Conservation (phyloP, 1,140 invertebrate genomes). For the Schlechtendalia chinensis region DNA sequence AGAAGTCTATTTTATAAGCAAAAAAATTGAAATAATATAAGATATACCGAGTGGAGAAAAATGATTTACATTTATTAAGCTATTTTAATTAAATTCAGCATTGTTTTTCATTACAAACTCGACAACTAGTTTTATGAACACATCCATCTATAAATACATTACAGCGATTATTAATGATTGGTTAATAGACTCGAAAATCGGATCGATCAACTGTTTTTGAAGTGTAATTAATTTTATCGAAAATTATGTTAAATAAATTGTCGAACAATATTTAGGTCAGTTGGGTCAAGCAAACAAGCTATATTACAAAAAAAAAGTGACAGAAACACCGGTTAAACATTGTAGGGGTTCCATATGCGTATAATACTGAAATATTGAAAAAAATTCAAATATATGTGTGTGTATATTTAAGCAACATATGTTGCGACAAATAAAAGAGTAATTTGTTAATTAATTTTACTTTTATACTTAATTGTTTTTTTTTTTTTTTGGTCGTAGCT, state of each 20-base stretch:
- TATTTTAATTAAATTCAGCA: too few relatives aligned
- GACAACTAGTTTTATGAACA: too few relatives aligned
- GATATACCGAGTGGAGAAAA: too few relatives aligned
- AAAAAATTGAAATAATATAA: too few relatives aligned
- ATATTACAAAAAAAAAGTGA: conserved; percentile 4
- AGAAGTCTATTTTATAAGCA: too few relatives aligned
- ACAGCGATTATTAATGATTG: background rate
- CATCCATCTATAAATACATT: background rate
- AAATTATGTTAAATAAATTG: background rate
- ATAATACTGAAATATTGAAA: background rate
- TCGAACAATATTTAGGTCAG: conserved; percentile 20
- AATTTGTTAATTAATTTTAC: background rate
- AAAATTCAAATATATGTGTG: background rate
- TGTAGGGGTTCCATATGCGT: background rate
- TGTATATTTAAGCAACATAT: too few relatives aligned
- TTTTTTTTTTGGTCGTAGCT: too few relatives aligned
- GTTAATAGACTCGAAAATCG: background rate
- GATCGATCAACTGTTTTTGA: background rate
- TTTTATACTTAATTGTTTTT: background rate
- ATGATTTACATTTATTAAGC: too few relatives aligned
- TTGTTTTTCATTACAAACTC: too few relatives aligned
- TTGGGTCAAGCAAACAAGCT: background rate
- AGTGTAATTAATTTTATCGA: background rate
- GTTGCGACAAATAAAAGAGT: background rate
- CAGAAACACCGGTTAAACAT: background rate